Evolutionary conservation across 2,888 invertebrate genomes (phyloP), one percentile per base, ranked within the genome.

Genomic region (Napeogenes sylphis): DNA sequence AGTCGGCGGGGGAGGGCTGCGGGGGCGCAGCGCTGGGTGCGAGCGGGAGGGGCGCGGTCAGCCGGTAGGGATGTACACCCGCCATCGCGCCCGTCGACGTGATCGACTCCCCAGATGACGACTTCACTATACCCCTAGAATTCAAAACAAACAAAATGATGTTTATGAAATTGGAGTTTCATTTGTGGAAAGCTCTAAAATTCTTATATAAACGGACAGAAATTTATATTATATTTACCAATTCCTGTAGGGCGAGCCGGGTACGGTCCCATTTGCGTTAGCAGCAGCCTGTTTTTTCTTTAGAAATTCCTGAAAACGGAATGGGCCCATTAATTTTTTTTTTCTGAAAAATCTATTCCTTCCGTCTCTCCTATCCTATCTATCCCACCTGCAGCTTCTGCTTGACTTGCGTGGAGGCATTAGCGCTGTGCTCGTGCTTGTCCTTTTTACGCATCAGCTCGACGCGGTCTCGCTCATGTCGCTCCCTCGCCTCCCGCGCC

Each of bases 341-440:
- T 30, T 8, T 3, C 51, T 30, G 8, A 8, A 8, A 33, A 14
- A 35, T 2, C 46, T n/a, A 10, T 14, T 10, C 30, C 3, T 3
- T n/a, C 14, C 12, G 46, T 13, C 42, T 10, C 46, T 42, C 4
- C 55, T 12, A 32, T 4, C 8, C 5, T 33, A 30, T 13, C 45
- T 21, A 3, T 10, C 69, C 71, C 80, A 95, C 97, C 93, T 97
- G 97, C 75, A 98, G 92, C 79, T 97, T 96, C 91, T 97, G 97
- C 85, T 98, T 99, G 79, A 99, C 99, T 89, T 98, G 98, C 32
- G 96, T 95, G 70, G 98, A 98, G 70, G 99, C 98, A 78, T 98
- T 95, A 62, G 98, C 98, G 90, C 98, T 98, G 90, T 97, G 97
- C 84, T 98, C 97, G 81, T 96, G 95, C 84, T 97, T 97, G 85